These are phyloP conservation scores for Erebia palarica DNA, from an alignment of 2,888 invertebrate genomes.

Conservation along the genomic window DNA sequence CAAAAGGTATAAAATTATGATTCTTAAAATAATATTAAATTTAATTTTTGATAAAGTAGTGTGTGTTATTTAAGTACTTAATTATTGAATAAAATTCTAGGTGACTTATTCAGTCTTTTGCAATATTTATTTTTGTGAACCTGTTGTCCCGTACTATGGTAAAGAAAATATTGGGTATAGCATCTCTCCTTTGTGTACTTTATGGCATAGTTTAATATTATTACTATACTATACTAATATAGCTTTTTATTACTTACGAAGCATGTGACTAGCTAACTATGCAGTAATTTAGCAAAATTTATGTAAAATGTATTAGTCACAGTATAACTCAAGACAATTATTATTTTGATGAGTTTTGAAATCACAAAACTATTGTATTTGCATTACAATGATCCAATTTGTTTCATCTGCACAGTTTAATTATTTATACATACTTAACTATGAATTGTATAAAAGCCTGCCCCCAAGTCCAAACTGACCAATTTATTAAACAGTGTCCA, in stretches of 20 bases:
- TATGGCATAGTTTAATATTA: background rate
- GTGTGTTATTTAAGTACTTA: too few relatives aligned
- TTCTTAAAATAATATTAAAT: too few relatives aligned
- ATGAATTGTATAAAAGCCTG: background rate
- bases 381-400: conserved; percentile 15
- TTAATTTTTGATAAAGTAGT: too few relatives aligned
- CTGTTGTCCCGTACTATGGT: background rate
- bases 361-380: conserved; percentile 11
- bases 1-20: too few relatives aligned
- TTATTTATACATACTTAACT: conserved; percentile 1
- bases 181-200: background rate
- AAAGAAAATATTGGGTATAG: background rate
- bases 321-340: conserved; percentile 10
- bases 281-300: conserved; percentile 9
- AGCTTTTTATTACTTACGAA: background rate
- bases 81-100: too few relatives aligned
- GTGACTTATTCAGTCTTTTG: background rate
- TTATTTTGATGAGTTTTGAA: conserved; percentile 14
- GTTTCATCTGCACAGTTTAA: conserved; percentile 7
- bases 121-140: background rate
- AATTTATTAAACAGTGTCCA: background rate
- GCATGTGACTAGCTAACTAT: conserved; percentile 6
- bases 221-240: background rate
- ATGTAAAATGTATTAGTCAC: conserved; percentile 10
- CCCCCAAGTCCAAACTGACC: too few relatives aligned